Evolutionary conservation across 2,888 invertebrate species (phyloP).

Genomic region (Leptinotarsa juncta): DNA sequence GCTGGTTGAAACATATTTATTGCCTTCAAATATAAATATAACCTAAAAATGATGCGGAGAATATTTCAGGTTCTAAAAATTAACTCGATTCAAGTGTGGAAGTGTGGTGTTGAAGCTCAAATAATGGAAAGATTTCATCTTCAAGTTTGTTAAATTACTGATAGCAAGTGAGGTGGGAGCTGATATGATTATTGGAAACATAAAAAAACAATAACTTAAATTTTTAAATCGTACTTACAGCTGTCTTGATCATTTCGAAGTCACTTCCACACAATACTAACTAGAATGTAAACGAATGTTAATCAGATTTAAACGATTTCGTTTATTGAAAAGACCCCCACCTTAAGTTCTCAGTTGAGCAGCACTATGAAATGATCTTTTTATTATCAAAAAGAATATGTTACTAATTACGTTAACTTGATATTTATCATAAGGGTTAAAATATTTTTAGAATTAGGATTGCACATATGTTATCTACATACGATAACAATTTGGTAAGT

Average conservation of each 20-base stretch:
- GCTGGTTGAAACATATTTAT: no score
- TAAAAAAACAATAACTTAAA: neutral
- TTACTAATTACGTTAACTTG: neutral
- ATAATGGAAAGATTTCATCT: no score
- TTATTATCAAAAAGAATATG: neutral
- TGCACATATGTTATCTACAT: no score
- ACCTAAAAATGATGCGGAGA: no score
- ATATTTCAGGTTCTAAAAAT: no score
- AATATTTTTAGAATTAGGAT: neutral
- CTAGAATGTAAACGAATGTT: constrained; percentile 1
- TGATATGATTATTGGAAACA: neutral
- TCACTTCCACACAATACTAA: constrained; percentile 5
- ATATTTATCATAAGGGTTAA: neutral
- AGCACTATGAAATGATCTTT: neutral
- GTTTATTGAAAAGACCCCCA: constrained; percentile 9
- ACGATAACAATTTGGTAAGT: neutral
- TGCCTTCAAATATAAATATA: no score
- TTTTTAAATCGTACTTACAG: neutral
- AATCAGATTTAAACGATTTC: constrained; percentile 7
- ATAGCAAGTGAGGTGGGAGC: neutral
- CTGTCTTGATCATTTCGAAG: constrained; percentile 8
- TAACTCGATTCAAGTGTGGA: no score
- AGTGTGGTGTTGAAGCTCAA: no score
- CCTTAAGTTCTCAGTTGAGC: neutral
- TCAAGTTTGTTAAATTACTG: no score